Evolutionary conservation across 2,888 invertebrate species (phyloP).

Genomic region (Limnephilus auricula): DNA sequence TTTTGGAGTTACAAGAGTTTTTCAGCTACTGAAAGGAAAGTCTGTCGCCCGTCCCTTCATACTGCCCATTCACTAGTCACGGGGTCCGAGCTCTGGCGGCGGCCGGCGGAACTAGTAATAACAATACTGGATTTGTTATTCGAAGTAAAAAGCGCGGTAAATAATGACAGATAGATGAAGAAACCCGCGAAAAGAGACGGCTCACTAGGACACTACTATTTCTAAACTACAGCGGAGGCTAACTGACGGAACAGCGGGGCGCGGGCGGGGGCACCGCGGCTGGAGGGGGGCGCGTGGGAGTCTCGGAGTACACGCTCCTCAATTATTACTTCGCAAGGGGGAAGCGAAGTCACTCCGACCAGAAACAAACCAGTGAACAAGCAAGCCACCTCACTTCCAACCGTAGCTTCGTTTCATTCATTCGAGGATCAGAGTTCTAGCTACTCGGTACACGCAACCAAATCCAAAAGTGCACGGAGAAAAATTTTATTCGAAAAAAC

Average conservation of each 20-base stretch:
- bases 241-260: constrained; percentile 46
- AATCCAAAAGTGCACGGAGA: neutral
- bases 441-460: no score
- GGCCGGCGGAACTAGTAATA: constrained; percentile 44
- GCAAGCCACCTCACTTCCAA: neutral
- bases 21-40: neutral
- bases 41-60: neutral
- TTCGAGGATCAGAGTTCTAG: neutral
- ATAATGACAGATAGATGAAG: constrained; percentile 47
- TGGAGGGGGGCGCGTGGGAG: constrained; percentile 45
- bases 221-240: constrained; percentile 52
- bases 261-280: constrained; percentile 27
- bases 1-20: neutral
- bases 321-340: constrained; percentile 27
- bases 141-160: constrained; percentile 27
- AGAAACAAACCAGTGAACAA: neutral
- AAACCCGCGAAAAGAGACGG: constrained; percentile 49
- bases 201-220: constrained; percentile 43
- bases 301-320: constrained; percentile 51
- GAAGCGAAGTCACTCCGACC: constrained; percentile 35
- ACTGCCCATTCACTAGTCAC: constrained; percentile 42
- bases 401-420: constrained; percentile 30
- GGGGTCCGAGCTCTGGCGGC: constrained; percentile 35
- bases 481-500: no score
- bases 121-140: neutral